phyloP scores from a whole-genome alignment of 2,797 vertebrate genomes.

The Brachyrhaphis roseni region DNA sequence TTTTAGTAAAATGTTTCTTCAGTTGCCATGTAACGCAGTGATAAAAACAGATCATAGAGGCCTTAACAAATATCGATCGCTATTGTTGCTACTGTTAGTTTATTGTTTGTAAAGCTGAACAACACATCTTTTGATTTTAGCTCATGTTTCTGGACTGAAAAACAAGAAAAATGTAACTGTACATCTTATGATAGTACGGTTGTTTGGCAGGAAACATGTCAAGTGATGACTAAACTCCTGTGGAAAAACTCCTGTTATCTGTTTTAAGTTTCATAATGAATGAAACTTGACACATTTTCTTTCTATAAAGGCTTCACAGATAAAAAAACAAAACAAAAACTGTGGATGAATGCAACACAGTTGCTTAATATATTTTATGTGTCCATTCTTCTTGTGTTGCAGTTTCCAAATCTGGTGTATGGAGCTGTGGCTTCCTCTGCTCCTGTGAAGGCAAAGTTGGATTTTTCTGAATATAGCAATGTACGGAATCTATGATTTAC shows the following conservation, averaged over 20 bases:
- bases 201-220: not conserved
- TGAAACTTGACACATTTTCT: not conserved
- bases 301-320: not conserved
- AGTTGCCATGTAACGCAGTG: no score
- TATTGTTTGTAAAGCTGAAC: not conserved
- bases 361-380: not conserved
- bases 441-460: slow-evolving; percentile 83
- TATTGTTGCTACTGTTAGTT: not conserved
- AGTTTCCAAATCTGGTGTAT: slow-evolving; percentile 88
- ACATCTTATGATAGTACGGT: not conserved
- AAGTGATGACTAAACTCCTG: not conserved
- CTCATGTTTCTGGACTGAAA: not conserved
- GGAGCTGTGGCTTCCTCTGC: slow-evolving; percentile 89
- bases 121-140: not conserved
- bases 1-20: no score
- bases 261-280: not conserved
- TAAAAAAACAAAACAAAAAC: not conserved
- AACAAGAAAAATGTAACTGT: not conserved
- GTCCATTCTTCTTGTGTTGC: slow-evolving; percentile 8
- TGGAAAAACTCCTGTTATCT: not conserved
- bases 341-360: not conserved
- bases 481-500: slow-evolving; percentile 60
- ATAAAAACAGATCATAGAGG: no score
- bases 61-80: no score
- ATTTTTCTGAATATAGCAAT: slow-evolving; percentile 85